phyloP scores from a whole-genome alignment of 2,888 invertebrate species.

The Bruchidius siliquastri region DNA sequence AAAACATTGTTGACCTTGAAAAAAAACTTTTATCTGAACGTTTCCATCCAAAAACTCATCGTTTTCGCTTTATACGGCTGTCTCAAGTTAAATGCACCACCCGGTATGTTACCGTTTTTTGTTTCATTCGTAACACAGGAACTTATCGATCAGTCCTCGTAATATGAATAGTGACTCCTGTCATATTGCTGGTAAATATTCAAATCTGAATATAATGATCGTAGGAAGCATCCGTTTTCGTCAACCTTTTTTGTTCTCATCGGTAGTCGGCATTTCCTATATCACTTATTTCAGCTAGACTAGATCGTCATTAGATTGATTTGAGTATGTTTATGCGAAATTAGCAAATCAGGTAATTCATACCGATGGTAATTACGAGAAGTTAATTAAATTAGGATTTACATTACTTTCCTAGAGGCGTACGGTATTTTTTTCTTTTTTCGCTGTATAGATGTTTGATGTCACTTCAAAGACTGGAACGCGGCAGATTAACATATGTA shows the following conservation, averaged over 20 bases:
- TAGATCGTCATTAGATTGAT: conserved; percentile 1
- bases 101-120: no score
- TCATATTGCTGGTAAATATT: background rate
- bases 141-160: no score
- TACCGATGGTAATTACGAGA: background rate
- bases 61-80: no score
- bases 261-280: conserved; percentile 1
- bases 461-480: background rate
- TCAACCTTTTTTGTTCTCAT: background rate
- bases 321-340: background rate
- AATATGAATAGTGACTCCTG: no score
- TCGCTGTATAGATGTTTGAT: background rate
- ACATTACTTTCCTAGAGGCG: background rate
- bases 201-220: background rate
- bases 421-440: background rate
- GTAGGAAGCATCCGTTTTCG: conserved; percentile 2
- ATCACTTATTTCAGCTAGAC: conserved; percentile 10
- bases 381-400: background rate
- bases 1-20: no score
- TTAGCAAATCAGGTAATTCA: conserved; percentile 1
- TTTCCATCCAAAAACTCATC: no score
- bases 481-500: no score
- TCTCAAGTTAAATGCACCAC: no score
- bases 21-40: no score
- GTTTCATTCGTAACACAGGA: no score